Conservation (phyloP, 1,140 invertebrate species). For the Aphelenchoides besseyi region DNA sequence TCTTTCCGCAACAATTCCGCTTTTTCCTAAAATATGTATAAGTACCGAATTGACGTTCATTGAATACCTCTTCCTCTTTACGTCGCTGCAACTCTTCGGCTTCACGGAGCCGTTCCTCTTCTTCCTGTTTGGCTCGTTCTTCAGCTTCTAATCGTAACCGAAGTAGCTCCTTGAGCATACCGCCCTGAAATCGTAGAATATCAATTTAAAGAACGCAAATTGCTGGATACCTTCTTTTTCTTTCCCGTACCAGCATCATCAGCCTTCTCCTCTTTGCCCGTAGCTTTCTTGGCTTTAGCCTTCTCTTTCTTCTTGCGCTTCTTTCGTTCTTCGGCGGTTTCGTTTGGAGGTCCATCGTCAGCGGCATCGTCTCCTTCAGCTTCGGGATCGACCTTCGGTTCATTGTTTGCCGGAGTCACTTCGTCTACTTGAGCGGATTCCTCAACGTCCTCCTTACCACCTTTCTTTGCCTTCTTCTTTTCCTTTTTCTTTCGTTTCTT, state of each 20-base stretch:
- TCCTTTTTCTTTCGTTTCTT: conserved; percentile 57
- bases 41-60: conserved; percentile 3
- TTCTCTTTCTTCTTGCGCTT: conserved; percentile 72
- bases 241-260: conserved; percentile 68
- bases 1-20: conserved; percentile 41
- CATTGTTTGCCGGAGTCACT: neutral
- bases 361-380: conserved; percentile 16
- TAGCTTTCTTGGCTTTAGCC: conserved; percentile 22
- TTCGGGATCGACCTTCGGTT: neutral
- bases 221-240: conserved; percentile 33
- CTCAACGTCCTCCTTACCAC: neutral
- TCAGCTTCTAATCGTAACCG: conserved; percentile 32
- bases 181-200: conserved; percentile 26
- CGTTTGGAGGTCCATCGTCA: neutral
- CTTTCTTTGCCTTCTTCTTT: conserved; percentile 18
- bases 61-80: conserved; percentile 14
- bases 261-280: conserved; percentile 62
- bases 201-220: neutral
- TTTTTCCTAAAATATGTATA: conserved; percentile 38
- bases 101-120: conserved; percentile 25
- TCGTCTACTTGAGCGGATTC: neutral
- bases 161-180: conserved; percentile 43
- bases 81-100: conserved; percentile 39
- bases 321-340: conserved; percentile 65
- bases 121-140: conserved; percentile 32